These are phyloP conservation scores for Neomonachus schauinslandi DNA, from an alignment of 2,113 vertebrate species.

Conservation along the genomic window DNA sequence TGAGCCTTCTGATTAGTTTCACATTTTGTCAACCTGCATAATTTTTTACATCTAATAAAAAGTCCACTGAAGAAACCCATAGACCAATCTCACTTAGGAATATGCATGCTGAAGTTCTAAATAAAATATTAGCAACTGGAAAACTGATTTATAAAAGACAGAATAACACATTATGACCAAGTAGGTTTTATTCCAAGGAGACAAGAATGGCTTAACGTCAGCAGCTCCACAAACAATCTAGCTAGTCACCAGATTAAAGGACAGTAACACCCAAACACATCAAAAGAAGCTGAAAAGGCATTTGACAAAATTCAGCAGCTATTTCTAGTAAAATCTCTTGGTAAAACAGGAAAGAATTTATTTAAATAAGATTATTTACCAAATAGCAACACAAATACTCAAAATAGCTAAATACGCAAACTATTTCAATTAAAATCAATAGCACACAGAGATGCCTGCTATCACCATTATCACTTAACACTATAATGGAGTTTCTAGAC, in stretches of 20 bases:
- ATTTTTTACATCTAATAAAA: conserved; percentile 38
- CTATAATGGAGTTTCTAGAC: not conserved
- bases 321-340: not conserved
- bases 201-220: not conserved
- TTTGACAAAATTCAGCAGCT: conserved; percentile 26
- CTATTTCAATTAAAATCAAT: not conserved
- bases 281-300: not conserved
- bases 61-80: not conserved
- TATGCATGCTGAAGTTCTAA: conserved; percentile 48
- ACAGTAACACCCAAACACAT: not conserved
- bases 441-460: not conserved
- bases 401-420: not conserved
- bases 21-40: not conserved
- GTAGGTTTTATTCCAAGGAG: conserved; percentile 48
- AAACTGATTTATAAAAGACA: conserved; percentile 30
- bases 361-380: conserved; percentile 1
- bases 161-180: conserved; percentile 18
- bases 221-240: not conserved
- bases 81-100: not conserved
- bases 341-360: conserved; percentile 1
- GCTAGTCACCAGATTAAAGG: not conserved
- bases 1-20: not conserved
- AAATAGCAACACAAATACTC: not conserved
- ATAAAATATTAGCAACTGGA: conserved; percentile 2
- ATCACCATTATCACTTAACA: not conserved